Conservation (phyloP, 2,888 invertebrate genomes). For the Pterobdella sp. region DNA sequence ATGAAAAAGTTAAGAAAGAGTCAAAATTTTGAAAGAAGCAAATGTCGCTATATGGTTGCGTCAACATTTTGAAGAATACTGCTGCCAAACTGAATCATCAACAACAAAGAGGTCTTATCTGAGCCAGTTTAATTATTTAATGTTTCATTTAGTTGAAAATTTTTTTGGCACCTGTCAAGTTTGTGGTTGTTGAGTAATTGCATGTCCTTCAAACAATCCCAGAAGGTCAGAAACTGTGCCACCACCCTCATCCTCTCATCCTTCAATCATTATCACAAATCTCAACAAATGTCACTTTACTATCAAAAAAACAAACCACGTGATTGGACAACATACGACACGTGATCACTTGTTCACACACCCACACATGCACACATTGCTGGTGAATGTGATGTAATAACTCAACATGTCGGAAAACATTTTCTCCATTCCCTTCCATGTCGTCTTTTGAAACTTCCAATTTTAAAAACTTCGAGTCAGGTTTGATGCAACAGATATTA, state of each 20-base stretch:
- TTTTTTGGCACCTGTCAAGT: slow-evolving; percentile 15
- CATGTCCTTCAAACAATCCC: slow-evolving; percentile 26
- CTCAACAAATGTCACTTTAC: background rate
- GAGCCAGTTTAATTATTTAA: no score
- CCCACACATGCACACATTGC: slow-evolving; percentile 57
- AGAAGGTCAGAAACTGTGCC: slow-evolving; percentile 21
- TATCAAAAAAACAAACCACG: slow-evolving; percentile 46
- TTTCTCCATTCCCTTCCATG: slow-evolving; percentile 36
- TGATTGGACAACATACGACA: slow-evolving; percentile 46
- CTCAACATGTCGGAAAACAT: slow-evolving; percentile 61
- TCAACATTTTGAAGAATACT: no score
- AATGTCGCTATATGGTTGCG: no score
- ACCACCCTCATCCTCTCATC: background rate
- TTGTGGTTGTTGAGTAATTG: background rate
- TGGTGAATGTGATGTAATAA: slow-evolving; percentile 72
- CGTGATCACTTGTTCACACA: slow-evolving; percentile 67
- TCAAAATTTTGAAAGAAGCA: no score
- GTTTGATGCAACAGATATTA: background rate
- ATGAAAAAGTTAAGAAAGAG: no score
- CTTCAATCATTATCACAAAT: background rate
- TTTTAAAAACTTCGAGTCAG: background rate
- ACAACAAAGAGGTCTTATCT: no score
- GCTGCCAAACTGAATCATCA: no score
- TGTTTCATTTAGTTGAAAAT: background rate
- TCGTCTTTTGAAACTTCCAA: background rate